Evolutionary conservation across 37 sponge, comb jelly and placozoan species (phyloP).

Genomic region (Hormiphora californensis): DNA sequence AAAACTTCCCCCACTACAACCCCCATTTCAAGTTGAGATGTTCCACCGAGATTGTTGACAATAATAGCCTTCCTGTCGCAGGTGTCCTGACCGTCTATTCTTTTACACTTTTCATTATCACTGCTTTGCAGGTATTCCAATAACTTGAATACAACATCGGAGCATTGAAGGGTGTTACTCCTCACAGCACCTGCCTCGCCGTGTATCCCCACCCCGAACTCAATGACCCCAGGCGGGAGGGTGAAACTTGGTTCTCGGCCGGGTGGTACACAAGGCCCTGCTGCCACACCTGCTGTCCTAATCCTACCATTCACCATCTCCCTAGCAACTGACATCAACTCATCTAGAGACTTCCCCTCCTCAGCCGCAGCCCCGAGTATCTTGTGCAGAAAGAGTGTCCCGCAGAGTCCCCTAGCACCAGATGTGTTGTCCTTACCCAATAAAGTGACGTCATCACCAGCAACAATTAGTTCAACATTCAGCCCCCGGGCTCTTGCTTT

Average conservation of each 20-base stretch:
- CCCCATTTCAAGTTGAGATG: constrained; percentile 82
- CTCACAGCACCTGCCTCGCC: constrained; percentile 82
- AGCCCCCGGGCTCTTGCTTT: constrained; percentile 71
- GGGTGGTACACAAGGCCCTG: constrained; percentile 84
- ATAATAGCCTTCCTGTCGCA: constrained; percentile 74
- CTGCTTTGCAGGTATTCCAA: neutral
- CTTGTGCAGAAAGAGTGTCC: constrained; percentile 82
- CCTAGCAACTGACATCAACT: constrained; percentile 61
- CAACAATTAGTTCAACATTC: constrained; percentile 79
- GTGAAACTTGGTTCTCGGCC: constrained; percentile 73
- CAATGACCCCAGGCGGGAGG: constrained; percentile 75
- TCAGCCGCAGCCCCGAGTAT: constrained; percentile 90
- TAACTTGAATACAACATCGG: neutral
- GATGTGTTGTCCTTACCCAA: constrained; percentile 60
- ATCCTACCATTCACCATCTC: constrained; percentile 61
- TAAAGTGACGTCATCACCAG: constrained; percentile 83
- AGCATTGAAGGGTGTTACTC: neutral
- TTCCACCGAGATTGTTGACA: constrained; percentile 94
- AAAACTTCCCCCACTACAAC: constrained; percentile 73
- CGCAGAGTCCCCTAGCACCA: constrained; percentile 87
- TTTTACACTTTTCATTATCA: too few species aligned
- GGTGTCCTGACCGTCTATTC: neutral
- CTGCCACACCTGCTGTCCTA: constrained; percentile 86
- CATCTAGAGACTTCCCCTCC: constrained; percentile 66
- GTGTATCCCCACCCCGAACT: constrained; percentile 92